A percentile compares a stretch with the other conserved stretches of the same genome.
These are phyloP conservation scores for Rhimphoctona megacephalus DNA, from an alignment of 2,888 invertebrate species.

Conservation along the genomic window DNA sequence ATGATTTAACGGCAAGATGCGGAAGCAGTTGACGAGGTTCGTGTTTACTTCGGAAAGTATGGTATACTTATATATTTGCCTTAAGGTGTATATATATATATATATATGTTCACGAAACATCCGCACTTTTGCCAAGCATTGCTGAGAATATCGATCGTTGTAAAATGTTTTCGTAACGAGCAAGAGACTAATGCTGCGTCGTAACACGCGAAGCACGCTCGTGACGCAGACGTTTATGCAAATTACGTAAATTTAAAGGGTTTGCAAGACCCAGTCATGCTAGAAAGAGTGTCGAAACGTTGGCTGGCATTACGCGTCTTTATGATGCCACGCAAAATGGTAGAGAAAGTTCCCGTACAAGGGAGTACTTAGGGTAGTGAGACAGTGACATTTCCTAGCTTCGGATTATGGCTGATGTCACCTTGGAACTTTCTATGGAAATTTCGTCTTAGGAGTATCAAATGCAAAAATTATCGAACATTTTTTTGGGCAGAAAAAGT, in stretches of 20 bases:
- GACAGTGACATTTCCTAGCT: not conserved
- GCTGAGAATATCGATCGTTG: constrained; percentile 49
- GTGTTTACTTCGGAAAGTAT: constrained; percentile 36
- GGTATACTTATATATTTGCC: not conserved
- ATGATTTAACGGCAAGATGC: constrained; percentile 58
- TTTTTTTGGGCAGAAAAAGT: not conserved
- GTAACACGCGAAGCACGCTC: constrained; percentile 17
- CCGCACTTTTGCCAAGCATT: constrained; percentile 18
- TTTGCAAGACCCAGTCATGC: constrained; percentile 27
- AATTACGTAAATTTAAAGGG: constrained; percentile 43
- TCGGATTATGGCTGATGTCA: not conserved
- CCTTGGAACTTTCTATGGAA: not conserved
- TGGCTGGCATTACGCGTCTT: constrained; percentile 23
- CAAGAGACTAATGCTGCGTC: constrained; percentile 31
- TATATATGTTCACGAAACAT: constrained; percentile 28
- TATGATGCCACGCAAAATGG: constrained; percentile 19
- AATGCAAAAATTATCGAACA: not conserved
- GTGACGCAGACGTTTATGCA: constrained; percentile 38
- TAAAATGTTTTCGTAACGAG: constrained; percentile 43
- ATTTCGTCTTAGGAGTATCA: too few relatives aligned
- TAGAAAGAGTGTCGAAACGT: not conserved
- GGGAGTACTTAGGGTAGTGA: not conserved
- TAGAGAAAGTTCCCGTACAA: not conserved
- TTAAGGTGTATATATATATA: not conserved
- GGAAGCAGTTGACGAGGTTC: constrained; percentile 51